Evolutionary conservation across 2,888 invertebrate species (phyloP).

Genomic region (Atrina japonica): DNA sequence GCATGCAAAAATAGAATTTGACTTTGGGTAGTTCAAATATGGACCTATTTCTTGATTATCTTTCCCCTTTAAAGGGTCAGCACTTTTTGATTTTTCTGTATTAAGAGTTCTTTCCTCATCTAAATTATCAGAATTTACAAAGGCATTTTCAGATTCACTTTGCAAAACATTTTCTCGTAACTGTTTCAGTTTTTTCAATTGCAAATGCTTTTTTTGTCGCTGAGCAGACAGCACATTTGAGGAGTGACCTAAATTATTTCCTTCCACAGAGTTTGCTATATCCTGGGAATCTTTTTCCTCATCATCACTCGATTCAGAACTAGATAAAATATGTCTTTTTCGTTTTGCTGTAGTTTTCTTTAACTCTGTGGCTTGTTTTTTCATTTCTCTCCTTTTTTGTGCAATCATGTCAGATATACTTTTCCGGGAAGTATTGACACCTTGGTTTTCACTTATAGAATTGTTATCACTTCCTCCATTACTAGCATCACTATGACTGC

Average conservation of each 20-base stretch:
- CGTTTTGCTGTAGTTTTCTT: slow-evolving; percentile 31
- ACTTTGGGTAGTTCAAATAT: slow-evolving; percentile 41
- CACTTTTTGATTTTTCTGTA: slow-evolving; percentile 13
- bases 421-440: slow-evolving; percentile 20
- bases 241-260: slow-evolving; percentile 26
- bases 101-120: not conserved
- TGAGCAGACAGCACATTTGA: slow-evolving; percentile 28
- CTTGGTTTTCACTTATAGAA: slow-evolving; percentile 2
- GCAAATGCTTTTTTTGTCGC: slow-evolving; percentile 38
- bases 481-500: not conserved
- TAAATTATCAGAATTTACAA: not conserved
- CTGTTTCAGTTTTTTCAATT: slow-evolving; percentile 60
- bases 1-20: too few relatives aligned
- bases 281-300: slow-evolving; percentile 25
- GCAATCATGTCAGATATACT: slow-evolving; percentile 64
- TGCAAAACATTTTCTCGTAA: slow-evolving; percentile 58
- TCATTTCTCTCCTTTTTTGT: slow-evolving; percentile 61
- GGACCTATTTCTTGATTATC: slow-evolving; percentile 45
- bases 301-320: slow-evolving; percentile 45
- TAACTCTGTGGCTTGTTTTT: slow-evolving; percentile 37
- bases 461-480: slow-evolving; percentile 2
- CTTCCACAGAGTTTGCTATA: slow-evolving; percentile 1
- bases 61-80: slow-evolving; percentile 7
- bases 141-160: slow-evolving; percentile 55
- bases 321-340: slow-evolving; percentile 36